These are phyloP conservation scores for Penelope pileata DNA, from an alignment of 2,113 vertebrate species.

Conservation along the genomic window DNA sequence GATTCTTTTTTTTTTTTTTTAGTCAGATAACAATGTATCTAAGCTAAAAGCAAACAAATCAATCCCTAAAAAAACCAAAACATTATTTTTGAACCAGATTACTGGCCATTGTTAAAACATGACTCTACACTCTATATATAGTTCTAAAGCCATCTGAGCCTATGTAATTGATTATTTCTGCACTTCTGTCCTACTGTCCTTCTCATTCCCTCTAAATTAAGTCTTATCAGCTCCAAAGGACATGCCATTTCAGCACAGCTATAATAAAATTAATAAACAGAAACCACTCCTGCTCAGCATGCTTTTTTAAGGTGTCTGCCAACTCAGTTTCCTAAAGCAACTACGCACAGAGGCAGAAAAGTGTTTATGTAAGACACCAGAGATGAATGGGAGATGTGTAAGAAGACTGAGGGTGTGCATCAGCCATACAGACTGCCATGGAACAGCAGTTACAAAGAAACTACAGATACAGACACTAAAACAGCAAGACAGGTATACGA, in stretches of 20 bases:
- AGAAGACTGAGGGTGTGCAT: not conserved
- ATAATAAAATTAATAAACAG: not conserved
- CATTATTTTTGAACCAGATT: not conserved
- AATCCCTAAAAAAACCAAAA: not conserved
- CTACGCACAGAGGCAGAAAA: not conserved
- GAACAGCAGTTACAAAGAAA: not conserved
- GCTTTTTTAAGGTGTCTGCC: not conserved
- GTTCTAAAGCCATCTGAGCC: not conserved
- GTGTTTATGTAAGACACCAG: not conserved
- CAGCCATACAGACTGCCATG: accelerated
- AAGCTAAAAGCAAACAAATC: not conserved
- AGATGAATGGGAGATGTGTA: not conserved
- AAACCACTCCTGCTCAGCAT: not conserved
- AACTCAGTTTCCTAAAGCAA: not conserved
- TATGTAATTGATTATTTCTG: not conserved
- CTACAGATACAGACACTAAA: not conserved
- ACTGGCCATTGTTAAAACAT: not conserved
- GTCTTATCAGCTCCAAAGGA: not conserved
- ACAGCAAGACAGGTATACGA: not conserved
- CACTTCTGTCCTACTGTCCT: not conserved
- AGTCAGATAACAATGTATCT: not conserved
- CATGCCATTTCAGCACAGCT: not conserved
- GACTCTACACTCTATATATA: not conserved
- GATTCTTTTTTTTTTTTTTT: not conserved
- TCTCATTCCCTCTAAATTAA: not conserved